Evolutionary conservation across 2,888 invertebrate species (phyloP).

Genomic region (Drosophila mimica): DNA sequence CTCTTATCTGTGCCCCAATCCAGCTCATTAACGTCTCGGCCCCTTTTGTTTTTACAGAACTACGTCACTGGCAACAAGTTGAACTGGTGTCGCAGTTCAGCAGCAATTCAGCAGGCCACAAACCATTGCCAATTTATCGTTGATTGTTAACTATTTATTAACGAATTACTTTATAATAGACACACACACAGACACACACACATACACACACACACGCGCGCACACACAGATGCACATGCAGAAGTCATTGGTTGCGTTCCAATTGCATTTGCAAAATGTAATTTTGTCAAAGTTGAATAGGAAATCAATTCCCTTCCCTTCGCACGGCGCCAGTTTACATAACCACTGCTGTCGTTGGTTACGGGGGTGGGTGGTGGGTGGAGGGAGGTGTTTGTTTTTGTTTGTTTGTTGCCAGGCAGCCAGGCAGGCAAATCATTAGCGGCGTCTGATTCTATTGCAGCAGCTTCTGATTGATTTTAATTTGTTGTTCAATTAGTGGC

Average conservation of each 20-base stretch:
- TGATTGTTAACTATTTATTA: conserved; percentile 79
- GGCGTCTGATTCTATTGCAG: conserved; percentile 27
- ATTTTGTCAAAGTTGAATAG: conserved; percentile 63
- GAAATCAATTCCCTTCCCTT: conserved; percentile 8
- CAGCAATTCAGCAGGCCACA: conserved; percentile 33
- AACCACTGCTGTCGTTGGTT: not conserved
- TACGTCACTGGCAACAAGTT: conserved; percentile 31
- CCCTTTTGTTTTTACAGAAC: not conserved
- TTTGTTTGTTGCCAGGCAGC: conserved; percentile 13
- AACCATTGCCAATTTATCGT: conserved; percentile 69
- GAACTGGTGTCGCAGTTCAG: conserved; percentile 6
- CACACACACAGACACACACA: conserved; percentile 15
- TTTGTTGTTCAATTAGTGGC: conserved; percentile 78
- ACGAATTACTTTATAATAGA: conserved; percentile 73
- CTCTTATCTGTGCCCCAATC: not conserved
- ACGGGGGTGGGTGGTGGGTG: too few relatives aligned
- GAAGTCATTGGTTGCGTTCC: conserved; percentile 37
- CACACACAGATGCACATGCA: conserved; percentile 4
- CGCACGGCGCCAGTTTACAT: not conserved
- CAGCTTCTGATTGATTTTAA: conserved; percentile 63
- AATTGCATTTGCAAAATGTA: conserved; percentile 60
- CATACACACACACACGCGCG: conserved; percentile 6
- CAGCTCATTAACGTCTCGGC: not conserved
- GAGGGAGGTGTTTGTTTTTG: not conserved
- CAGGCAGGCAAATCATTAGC: conserved; percentile 45